Base-by-base conservation (phyloP, 2,888 invertebrate genomes). In the Nemoura dubitans region DNA sequence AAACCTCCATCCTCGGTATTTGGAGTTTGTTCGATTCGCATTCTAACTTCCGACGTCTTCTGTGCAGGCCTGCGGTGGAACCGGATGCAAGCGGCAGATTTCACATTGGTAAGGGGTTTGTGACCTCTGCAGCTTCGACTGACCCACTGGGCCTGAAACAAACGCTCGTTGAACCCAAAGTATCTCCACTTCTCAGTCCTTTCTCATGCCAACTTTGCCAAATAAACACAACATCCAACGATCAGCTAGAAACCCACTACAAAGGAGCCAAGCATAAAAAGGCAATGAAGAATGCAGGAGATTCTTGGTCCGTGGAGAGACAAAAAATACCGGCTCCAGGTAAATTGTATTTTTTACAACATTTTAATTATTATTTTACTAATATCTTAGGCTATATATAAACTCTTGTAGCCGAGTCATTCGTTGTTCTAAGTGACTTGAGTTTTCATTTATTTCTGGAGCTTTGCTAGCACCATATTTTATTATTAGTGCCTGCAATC, bases 191-290 rank as follows among this genome's bases (percentile, higher is more conserved):
- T 25, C 29, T 25, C 42, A 78, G 2, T 76, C 89, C 89, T 85
- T 89, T 89, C 86, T 88, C 86, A 87, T 90, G 89, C 87, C 88
- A 89, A 21, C 42, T 89, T 29, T 90, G 90, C 86, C 86, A 93
- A 91, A 92, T 93, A 0, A 90, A 91, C 0, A 93, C 94, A 42
- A 94, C 94, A 0, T 93, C 93, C 89, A 90, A 93, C 42, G 94
- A 94, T 87, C 94, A 94, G 90, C 92, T 95, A 90, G 93, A 93
- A 0, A 92, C 92, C 90, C 95, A 95, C 90, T 90, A 93, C 88
- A 93, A 93, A 86, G 95, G 94, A 42, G 93, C 93, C 88, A 93
- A 92, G 87, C 95, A 95, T 90, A 91, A 93, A 84, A 93, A 93
- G 89, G 92, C 94, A 89, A 89, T 92, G 30, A 91, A 90, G 88